Percentiles rank a stretch among this genome's conserved stretches.
These are phyloP conservation scores for Dendronephthya gigantea DNA, from an alignment of 64 coral and sea anemone genomes.

Conservation along the genomic window DNA sequence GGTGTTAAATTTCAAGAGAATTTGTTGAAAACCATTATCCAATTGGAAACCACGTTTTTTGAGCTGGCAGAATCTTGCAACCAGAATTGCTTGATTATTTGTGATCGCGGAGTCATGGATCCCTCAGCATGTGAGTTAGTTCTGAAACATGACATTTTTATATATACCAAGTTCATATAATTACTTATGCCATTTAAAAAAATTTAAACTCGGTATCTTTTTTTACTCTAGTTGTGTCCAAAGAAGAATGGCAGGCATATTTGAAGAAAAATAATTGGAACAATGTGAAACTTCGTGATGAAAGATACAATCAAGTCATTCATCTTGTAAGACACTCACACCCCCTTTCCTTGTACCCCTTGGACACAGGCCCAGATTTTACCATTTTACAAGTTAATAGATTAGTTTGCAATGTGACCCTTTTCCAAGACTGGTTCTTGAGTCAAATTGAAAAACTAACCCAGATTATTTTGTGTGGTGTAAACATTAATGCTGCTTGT, in stretches of 20 bases:
- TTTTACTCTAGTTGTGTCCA: constrained; percentile 41
- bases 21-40: constrained; percentile 65
- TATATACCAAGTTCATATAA: no score
- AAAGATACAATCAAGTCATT: constrained; percentile 86
- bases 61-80: constrained; percentile 48
- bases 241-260: constrained; percentile 48
- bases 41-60: constrained; percentile 87
- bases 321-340: constrained; percentile 77
- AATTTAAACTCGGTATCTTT: neutral
- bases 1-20: constrained; percentile 64
- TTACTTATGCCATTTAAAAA: neutral
- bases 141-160: no score
- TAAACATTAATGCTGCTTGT: no score
- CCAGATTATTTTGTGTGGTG: no score
- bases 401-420: no score
- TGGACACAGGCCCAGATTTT: no score
- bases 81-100: constrained; percentile 65
- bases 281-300: constrained; percentile 65
- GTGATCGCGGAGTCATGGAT: constrained; percentile 97
- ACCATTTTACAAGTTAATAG: no score
- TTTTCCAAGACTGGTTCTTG: neutral
- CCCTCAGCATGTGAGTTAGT: constrained; percentile 98
- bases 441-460: no score
- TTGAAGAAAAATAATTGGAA: constrained; percentile 43
- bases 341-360: no score